Evolutionary conservation across 2,888 invertebrate species (phyloP), one percentile per base, ranked within the genome.

Genomic region (Labia minor): DNA sequence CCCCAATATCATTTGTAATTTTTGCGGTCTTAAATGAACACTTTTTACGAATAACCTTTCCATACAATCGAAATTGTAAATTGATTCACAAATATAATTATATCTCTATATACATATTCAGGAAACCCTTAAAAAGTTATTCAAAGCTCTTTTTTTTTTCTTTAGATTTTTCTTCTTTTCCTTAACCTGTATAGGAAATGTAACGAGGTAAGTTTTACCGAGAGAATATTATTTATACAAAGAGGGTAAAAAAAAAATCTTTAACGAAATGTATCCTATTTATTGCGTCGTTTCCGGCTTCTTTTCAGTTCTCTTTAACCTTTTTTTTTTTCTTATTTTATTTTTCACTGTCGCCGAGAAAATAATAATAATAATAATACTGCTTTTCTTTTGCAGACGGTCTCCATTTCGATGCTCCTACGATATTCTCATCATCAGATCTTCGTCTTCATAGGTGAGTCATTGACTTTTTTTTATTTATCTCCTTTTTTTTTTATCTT

Each of bases 361-460:
- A n/a, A n/a, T n/a, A n/a, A n/a, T n/a, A n/a, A 3, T 8, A 26
- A 26, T 26, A 26, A 26, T 33, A 26, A 65, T 37, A 19, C 26
- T 14, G 21, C 14, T 65, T 65, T 67, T 71, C 74, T 80, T 76
- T 88, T 90, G 68, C 87, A 99, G 98, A 99, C 98, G 21, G 90
- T 98, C 71, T 95, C 96, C 63, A 95, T 97, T 74, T 98, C 98
- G 62, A 97, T 98, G 91, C 81, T 99, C 73, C 82, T 99, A 73
- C 87, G 98, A 65, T 99, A 98, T 80, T 98, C 98, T 11, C 99
- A 99, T 80, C 98, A 99, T 78, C 99, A 99, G 82, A 98, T 99
- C 76, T 98, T 99, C 81, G 88, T 98, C 70, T 98, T 99, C 77
- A 98, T 99, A 74, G 95, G 96, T 95, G 82, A 89, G 89, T 85